Evolutionary conservation across 2,888 invertebrate genomes (phyloP).

Genomic region (Cistogaster globosa): DNA sequence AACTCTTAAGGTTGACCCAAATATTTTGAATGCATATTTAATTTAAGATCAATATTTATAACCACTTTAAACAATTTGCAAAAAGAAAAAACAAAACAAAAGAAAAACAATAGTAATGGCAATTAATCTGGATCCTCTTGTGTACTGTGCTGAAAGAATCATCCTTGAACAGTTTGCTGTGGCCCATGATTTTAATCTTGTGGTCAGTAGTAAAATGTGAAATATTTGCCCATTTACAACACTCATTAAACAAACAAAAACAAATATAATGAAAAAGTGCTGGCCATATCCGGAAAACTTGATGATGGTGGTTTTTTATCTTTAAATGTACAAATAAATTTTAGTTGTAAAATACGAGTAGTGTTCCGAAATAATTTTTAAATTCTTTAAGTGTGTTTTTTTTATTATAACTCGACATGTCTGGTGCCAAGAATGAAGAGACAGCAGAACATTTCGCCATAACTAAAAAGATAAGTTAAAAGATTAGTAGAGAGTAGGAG

Average conservation of each 20-base stretch:
- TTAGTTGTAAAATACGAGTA: not conserved
- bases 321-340: conserved; percentile 10
- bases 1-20: too few relatives aligned
- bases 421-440: too few relatives aligned
- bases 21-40: not conserved
- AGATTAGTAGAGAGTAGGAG: too few relatives aligned
- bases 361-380: not conserved
- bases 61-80: not conserved
- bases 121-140: not conserved
- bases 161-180: conserved; percentile 9
- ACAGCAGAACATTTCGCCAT: too few relatives aligned
- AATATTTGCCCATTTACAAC: conserved; percentile 44
- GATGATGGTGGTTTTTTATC: conserved; percentile 35
- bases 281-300: conserved; percentile 59
- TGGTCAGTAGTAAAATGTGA: conserved; percentile 35
- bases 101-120: not conserved
- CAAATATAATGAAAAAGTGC: conserved; percentile 57
- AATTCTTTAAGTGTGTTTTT: too few relatives aligned
- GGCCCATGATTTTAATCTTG: conserved; percentile 31
- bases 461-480: too few relatives aligned
- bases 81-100: not conserved
- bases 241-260: conserved; percentile 36
- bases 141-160: not conserved
- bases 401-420: too few relatives aligned
- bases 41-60: not conserved